Conservation (phyloP, 2,888 invertebrate species). For the Venustoraphidia nigricollis region DNA sequence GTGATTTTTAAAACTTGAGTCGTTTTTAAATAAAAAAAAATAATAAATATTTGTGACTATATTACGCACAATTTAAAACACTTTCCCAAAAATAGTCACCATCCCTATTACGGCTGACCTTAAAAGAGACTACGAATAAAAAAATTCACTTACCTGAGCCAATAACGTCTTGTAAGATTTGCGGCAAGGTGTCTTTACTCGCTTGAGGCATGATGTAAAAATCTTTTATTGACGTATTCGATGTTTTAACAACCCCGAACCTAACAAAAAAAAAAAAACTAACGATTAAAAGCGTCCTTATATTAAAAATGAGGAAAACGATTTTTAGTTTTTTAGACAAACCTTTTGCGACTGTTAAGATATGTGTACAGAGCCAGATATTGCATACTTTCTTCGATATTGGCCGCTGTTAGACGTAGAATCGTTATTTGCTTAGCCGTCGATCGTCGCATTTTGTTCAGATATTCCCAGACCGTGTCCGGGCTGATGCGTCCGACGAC, state of each 20-base stretch:
- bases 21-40: too few species aligned
- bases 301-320: neutral
- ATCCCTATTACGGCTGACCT: too few species aligned
- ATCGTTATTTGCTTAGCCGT: slow-evolving; percentile 79
- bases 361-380: slow-evolving; percentile 80
- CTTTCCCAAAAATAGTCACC: too few species aligned
- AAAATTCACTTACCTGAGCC: slow-evolving; percentile 42
- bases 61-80: too few species aligned
- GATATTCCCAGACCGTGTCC: slow-evolving; percentile 85
- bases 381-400: slow-evolving; percentile 68
- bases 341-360: slow-evolving; percentile 63
- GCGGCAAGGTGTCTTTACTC: slow-evolving; percentile 53
- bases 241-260: slow-evolving; percentile 71
- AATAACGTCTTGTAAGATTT: slow-evolving; percentile 48
- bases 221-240: slow-evolving; percentile 72
- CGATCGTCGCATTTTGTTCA: slow-evolving; percentile 75
- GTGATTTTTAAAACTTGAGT: too few species aligned
- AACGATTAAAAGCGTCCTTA: neutral
- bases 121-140: slow-evolving; percentile 20
- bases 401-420: slow-evolving; percentile 63
- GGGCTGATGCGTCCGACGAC: slow-evolving; percentile 87
- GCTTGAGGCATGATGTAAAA: slow-evolving; percentile 84
- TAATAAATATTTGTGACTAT: too few species aligned
- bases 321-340: neutral
- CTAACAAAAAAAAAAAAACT: slow-evolving; percentile 23